These are phyloP conservation scores for Greenwoodochromis staneri DNA, from an alignment of 2,113 vertebrate genomes.

Conservation along the genomic window DNA sequence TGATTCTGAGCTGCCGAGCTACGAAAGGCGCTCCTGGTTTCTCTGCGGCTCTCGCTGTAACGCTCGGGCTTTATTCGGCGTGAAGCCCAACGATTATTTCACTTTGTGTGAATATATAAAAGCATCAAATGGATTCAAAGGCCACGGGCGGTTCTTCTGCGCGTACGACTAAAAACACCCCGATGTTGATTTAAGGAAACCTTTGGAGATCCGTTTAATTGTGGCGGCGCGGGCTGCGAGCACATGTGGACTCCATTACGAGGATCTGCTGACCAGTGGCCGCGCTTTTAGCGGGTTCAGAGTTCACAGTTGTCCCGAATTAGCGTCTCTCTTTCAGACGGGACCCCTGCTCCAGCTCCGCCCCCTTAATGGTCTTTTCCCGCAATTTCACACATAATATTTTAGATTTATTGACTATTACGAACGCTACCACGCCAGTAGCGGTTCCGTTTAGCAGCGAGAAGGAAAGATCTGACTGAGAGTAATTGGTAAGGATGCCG, in stretches of 20 bases:
- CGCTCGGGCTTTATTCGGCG: conserved; percentile 20
- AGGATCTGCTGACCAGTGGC: conserved; percentile 80
- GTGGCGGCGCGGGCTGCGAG: conserved; percentile 64
- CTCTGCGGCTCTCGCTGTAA: conserved; percentile 29
- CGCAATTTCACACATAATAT: conserved; percentile 97
- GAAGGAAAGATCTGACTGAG: conserved; percentile 76
- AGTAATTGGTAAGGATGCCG: conserved; percentile 74
- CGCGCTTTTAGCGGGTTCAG: conserved; percentile 82
- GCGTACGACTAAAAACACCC: conserved; percentile 4
- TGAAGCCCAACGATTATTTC: conserved; percentile 37
- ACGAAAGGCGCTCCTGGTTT: conserved; percentile 23
- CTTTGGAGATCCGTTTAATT: conserved; percentile 68
- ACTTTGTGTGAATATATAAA: conserved; percentile 41
- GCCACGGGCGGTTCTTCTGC: conserved; percentile 32
- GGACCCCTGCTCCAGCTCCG: conserved; percentile 80
- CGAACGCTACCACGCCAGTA: conserved; percentile 88
- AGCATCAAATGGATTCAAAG: conserved; percentile 40
- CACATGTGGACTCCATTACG: conserved; percentile 85
- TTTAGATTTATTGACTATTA: conserved; percentile 97
- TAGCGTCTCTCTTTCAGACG: conserved; percentile 81
- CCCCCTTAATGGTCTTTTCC: conserved; percentile 87
- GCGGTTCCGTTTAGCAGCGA: conserved; percentile 75
- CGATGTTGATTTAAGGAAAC: conserved; percentile 70
- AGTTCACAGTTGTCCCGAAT: conserved; percentile 98
- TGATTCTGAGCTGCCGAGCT: conserved; percentile 21